Evolutionary conservation across 2,797 vertebrate genomes (phyloP).

Genomic region (Syndactyla subalaris): DNA sequence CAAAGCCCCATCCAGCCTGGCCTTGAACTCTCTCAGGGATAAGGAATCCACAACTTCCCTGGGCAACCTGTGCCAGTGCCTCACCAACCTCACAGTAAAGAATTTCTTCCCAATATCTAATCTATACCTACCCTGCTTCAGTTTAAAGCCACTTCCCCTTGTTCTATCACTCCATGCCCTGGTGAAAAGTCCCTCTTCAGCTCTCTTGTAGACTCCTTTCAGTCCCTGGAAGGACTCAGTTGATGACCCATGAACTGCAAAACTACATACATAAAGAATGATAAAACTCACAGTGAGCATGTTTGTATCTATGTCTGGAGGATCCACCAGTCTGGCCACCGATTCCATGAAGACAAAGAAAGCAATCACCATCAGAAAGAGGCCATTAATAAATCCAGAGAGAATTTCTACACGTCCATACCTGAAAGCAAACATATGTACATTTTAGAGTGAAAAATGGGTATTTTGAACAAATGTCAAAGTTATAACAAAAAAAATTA

Average conservation of each 20-base stretch:
- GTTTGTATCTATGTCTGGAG: conserved; percentile 96
- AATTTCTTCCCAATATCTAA: neutral
- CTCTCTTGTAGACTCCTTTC: neutral
- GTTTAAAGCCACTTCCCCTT: neutral
- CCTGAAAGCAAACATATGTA: conserved; percentile 72
- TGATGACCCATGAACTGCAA: neutral
- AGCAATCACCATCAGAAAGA: conserved; percentile 98
- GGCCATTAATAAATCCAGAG: conserved; percentile 97
- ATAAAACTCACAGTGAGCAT: conserved; percentile 93
- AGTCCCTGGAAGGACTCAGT: neutral
- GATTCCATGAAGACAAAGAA: conserved; percentile 98
- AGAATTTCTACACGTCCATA: conserved; percentile 97
- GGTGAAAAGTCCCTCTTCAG: neutral
- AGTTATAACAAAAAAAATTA: neutral
- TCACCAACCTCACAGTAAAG: neutral
- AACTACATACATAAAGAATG: neutral
- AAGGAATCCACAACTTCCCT: neutral
- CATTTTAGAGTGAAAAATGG: neutral
- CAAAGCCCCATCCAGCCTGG: neutral
- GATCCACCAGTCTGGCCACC: conserved; percentile 91
- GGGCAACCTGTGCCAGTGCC: neutral
- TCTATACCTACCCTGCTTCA: neutral
- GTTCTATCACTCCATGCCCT: neutral
- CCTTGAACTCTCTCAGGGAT: neutral
- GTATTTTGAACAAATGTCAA: neutral